These are phyloP conservation scores for Athalia circularis DNA, from an alignment of 2,888 invertebrate species.

Conservation along the genomic window DNA sequence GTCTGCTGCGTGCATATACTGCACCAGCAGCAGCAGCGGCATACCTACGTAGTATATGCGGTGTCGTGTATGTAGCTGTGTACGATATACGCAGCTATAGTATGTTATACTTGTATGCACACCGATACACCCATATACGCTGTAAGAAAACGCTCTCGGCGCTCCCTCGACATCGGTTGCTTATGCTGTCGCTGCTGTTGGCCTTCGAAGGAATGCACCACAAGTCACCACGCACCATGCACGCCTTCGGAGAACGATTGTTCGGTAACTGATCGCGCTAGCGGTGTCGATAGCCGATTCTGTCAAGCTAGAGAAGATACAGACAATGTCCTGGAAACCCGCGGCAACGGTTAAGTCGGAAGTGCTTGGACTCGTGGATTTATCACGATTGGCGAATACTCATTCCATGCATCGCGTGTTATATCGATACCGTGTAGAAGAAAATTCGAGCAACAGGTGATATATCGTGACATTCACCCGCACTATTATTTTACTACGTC, in stretches of 20 bases:
- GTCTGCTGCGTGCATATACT: conserved; percentile 19
- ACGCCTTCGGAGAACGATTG: conserved; percentile 29
- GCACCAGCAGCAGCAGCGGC: not conserved
- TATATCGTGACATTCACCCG: too few relatives aligned
- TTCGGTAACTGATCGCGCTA: conserved; percentile 18
- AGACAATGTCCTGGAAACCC: not conserved
- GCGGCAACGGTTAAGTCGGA: not conserved
- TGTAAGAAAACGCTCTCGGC: too few relatives aligned
- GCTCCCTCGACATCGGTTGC: too few relatives aligned
- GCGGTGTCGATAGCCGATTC: conserved; percentile 20
- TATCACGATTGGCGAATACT: not conserved
- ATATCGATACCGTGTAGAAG: not conserved
- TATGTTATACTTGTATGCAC: too few relatives aligned
- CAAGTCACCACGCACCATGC: not conserved
- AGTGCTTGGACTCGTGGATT: conserved; percentile 23
- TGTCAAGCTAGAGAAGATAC: not conserved
- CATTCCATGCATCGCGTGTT: not conserved
- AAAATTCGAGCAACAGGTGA: too few relatives aligned
- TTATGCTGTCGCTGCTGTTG: not conserved
- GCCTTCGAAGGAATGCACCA: conserved; percentile 43
- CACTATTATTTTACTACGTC: too few relatives aligned
- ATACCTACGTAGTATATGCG: not conserved
- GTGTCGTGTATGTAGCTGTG: not conserved
- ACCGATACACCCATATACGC: not conserved
- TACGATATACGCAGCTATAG: not conserved